A percentile compares a stretch with the other conserved stretches of the same genome.
Evolutionary conservation across 1,140 invertebrate species (phyloP).

Genomic region (Babylonia areolata): DNA sequence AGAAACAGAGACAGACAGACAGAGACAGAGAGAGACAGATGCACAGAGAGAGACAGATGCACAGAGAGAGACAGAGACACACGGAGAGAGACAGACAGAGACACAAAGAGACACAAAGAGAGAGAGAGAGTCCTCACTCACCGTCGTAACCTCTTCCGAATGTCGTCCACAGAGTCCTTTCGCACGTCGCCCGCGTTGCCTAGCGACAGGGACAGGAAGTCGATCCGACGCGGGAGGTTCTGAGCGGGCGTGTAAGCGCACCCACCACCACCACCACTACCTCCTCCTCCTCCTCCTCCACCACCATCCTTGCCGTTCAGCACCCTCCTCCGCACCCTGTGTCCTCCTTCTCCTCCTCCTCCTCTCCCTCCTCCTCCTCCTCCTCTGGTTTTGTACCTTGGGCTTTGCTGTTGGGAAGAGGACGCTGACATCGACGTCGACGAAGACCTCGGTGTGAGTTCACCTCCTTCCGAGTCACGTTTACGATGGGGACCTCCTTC

Average conservation of each 20-base stretch:
- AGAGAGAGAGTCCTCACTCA: too few species aligned
- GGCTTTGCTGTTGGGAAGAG: too few species aligned
- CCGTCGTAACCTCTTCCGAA: constrained; percentile 49
- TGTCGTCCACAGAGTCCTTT: constrained; percentile 50
- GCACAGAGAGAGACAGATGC: too few species aligned
- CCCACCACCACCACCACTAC: not conserved
- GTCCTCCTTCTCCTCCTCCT: not conserved
- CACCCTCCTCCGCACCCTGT: not conserved
- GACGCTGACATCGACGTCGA: not conserved
- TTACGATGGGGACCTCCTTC: not conserved
- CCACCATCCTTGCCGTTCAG: not conserved
- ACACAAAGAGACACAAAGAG: too few species aligned
- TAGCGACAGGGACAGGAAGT: constrained; percentile 36
- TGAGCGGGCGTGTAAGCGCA: constrained; percentile 41
- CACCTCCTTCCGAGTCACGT: not conserved
- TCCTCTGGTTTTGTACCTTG: not conserved
- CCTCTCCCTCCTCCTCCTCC: not conserved
- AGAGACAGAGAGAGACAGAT: too few species aligned
- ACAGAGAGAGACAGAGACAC: too few species aligned
- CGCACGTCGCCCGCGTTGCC: constrained; percentile 9
- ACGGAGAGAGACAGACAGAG: too few species aligned
- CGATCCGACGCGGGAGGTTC: constrained; percentile 35
- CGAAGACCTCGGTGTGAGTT: not conserved
- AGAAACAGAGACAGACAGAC: too few species aligned
- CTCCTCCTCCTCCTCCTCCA: not conserved